A percentile compares a stretch with the other conserved stretches of the same genome.
phyloP scores from a whole-genome alignment of 2,113 vertebrate species.

The Lophotis ruficrista region DNA sequence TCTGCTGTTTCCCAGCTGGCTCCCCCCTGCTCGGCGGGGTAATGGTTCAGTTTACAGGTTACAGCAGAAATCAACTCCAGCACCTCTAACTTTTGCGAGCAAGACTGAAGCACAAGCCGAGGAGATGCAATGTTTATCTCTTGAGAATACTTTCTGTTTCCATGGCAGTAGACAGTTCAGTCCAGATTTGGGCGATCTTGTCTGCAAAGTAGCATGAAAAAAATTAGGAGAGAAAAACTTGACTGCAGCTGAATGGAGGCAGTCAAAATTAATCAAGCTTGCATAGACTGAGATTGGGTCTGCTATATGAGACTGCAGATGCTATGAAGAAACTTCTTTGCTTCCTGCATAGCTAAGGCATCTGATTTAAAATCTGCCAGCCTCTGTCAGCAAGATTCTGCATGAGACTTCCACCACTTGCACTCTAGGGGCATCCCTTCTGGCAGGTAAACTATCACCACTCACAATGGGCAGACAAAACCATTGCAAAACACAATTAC shows the following conservation, averaged over 20 bases:
- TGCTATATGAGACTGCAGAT: not conserved
- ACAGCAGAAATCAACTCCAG: not conserved
- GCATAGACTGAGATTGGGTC: not conserved
- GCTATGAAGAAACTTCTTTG: not conserved
- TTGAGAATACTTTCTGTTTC: conserved; percentile 67
- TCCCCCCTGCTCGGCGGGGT: not conserved
- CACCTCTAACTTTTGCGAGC: not conserved
- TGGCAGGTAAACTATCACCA: not conserved
- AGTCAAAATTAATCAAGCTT: conserved; percentile 49
- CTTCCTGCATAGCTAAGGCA: not conserved
- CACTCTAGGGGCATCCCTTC: not conserved
- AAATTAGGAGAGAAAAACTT: conserved; percentile 25
- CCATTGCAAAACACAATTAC: not conserved
- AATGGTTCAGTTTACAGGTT: not conserved
- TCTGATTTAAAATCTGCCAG: not conserved
- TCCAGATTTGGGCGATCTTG: conserved; percentile 62
- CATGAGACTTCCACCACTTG: not conserved
- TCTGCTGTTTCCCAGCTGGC: not conserved
- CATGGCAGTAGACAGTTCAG: conserved; percentile 73
- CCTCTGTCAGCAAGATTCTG: not conserved
- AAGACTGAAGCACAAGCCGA: not conserved
- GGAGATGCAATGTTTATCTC: conserved; percentile 52
- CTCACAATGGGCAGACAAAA: not conserved
- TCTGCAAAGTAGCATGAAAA: conserved; percentile 54
- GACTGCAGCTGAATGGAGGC: conserved; percentile 46